Conservation (phyloP, 1,140 invertebrate species). For the Aphelenchoides avenae region DNA sequence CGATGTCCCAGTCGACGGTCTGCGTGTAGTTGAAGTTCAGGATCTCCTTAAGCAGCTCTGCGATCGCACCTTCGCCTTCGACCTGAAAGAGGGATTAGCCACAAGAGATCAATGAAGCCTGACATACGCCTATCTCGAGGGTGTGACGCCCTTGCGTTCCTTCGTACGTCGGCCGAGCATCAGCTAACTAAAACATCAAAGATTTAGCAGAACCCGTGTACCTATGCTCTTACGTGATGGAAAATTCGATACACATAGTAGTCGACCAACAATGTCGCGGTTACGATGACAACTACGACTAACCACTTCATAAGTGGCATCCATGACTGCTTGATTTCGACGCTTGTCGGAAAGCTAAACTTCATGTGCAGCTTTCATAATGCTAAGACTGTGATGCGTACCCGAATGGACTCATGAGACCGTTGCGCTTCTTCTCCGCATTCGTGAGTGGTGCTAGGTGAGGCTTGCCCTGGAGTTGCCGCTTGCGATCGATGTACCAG, state of each 20-base stretch:
- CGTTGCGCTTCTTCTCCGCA: conserved; percentile 6
- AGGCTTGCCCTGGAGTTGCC: not conserved
- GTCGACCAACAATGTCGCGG: conserved; percentile 11
- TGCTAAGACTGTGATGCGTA: not conserved
- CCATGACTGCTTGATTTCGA: conserved; percentile 16
- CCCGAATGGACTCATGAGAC: conserved; percentile 10
- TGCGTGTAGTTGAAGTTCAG: conserved; percentile 13
- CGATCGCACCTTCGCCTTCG: conserved; percentile 24
- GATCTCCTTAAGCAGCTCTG: conserved; percentile 18
- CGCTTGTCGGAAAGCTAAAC: conserved; percentile 7
- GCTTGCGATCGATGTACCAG: conserved; percentile 17
- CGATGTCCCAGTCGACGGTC: conserved; percentile 1
- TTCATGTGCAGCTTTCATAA: not conserved
- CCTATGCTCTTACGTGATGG: conserved; percentile 12
- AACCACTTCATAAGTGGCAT: conserved; percentile 7
- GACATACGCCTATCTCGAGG: too few relatives aligned
- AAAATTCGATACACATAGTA: conserved; percentile 35
- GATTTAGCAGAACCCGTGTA: too few relatives aligned
- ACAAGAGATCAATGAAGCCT: too few relatives aligned
- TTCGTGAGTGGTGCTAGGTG: conserved; percentile 3
- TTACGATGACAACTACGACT: conserved; percentile 21
- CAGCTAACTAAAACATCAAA: too few relatives aligned
- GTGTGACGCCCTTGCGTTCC: too few relatives aligned
- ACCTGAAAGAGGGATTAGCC: too few relatives aligned
- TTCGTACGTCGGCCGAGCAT: too few relatives aligned